Evolutionary conservation across 2,888 invertebrate species (phyloP), one percentile per base, ranked within the genome.

Genomic region (Criorhina ranunculi): DNA sequence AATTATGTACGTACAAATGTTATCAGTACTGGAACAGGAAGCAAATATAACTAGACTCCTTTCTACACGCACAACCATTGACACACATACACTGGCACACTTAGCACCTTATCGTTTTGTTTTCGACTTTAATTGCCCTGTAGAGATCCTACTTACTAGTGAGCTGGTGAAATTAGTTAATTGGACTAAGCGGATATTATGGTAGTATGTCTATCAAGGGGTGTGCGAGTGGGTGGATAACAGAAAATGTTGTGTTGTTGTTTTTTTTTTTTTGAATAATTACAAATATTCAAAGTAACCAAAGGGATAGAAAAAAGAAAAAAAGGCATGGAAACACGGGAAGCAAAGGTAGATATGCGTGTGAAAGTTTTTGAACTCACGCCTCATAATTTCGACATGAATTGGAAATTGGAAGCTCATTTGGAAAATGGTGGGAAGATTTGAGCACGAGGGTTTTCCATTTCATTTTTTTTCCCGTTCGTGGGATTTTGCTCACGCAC

Each of bases 11-110:
- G 24, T 59, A 60, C 51, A 69, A 80, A 57, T 80, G 75, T 80
- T 85, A 85, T 85, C 85, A 85, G 75, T 83, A 42, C 78, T 83
- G 37, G 67, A 78, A 83, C 78, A 78, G 83, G 73, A 78, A 70
- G 62, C 85, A 76, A 75, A 82, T 80, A 62, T 78, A 78, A 60
- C 53, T 60, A 42, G 72, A 73, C 64, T 75, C 73, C 73, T 70
- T 76, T 60, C 53, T 33, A 9, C 53, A 79, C 60, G 62, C 73
- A 62, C 15, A 60, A 24, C 24, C 24, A 24, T 4, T 42, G n/a
- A 44, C 19, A 42, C 33, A 49, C 31, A 49, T 6, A 57, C 31
- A 55, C 62, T 64, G 35, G 40, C 8, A 19, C 37, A 51, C 37
- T 62, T 60, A 59, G 78, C 83, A 75, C 85, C 80, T 76, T 75